Base-by-base conservation (phyloP, 2,888 invertebrate genomes). In the Chymomyza procnemis region DNA sequence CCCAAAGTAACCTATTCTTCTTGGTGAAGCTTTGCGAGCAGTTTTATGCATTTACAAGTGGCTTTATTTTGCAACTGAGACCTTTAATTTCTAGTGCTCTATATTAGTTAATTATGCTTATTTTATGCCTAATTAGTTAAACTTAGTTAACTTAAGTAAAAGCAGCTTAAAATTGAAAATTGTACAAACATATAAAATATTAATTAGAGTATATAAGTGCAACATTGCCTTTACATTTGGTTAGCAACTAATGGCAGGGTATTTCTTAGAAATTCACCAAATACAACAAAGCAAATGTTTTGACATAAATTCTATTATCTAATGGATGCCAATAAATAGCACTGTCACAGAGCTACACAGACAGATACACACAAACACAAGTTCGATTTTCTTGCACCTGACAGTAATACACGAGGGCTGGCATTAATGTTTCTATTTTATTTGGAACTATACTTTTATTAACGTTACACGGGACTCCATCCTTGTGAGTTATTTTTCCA, bases 271-370 rank as follows among this genome's bases (percentile, higher is more conserved):
- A 50, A 50, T 9, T 18, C 50, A n/a, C 64, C 34, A 55, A 58
- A 54, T 54, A 19, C 19, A 14, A 21, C 14, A 21, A 19, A 21
- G 69, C 79, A 73, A 83, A 74, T 83, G 78, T 48, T 48, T 73
- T 64, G 71, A 58, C 86, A 81, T 81, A 81, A 81, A 81, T 84
- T 86, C 81, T 79, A 75, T 81, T 81, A 86, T 81, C 82, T 86
- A 79, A 86, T 84, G 75, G 79, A 80, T 81, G 86, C 86, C 81
- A 86, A 81, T 81, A 86, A 81, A 76, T 74, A 74, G 64, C 30
- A 58, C 55, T 34, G 56, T 46, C 12, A 41, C 34, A 41, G 12
- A 41, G 12, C 9, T 12, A 41, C 34, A 1, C 34, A 12, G 12
- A 14, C 34, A 41, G 12, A 41, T 12, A 41, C 34, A 12, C 34